Percentiles rank a stretch among this genome's conserved stretches.
Conservation (phyloP, 2,888 invertebrate species). For the Spicauda simplicius region DNA sequence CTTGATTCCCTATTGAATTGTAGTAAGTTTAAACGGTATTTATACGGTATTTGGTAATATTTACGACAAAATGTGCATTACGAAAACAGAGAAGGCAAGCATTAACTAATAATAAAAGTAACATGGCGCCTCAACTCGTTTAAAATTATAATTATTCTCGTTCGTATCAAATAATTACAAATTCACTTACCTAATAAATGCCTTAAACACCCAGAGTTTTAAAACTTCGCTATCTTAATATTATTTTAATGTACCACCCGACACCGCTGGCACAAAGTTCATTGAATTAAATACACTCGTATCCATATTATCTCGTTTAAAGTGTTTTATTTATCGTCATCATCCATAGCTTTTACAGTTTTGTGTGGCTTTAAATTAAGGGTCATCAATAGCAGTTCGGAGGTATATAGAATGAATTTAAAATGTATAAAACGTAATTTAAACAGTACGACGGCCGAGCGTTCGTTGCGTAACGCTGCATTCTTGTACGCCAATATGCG, state of each 20-base stretch:
- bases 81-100: too few species aligned
- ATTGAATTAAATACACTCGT: conserved; percentile 31
- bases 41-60: too few species aligned
- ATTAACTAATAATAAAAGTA: too few species aligned
- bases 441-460: conserved; percentile 46
- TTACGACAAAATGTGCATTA: too few species aligned
- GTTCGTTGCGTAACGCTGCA: conserved; percentile 63
- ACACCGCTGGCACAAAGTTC: conserved; percentile 24
- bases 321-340: conserved; percentile 33
- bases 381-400: conserved; percentile 13
- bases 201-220: conserved; percentile 1
- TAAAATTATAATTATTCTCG: too few species aligned
- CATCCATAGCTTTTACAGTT: conserved; percentile 23
- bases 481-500: conserved; percentile 65
- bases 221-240: conserved; percentile 21
- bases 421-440: conserved; percentile 25
- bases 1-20: too few species aligned
- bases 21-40: too few species aligned
- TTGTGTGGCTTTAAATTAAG: conserved; percentile 19
- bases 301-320: conserved; percentile 28
- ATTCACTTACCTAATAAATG: background rate
- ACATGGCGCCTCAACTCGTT: too few species aligned
- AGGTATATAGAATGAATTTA: conserved; percentile 16
- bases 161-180: background rate
- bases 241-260: conserved; percentile 17